Base-by-base conservation (phyloP, 2,797 vertebrate species). In the Mycteria americana region DNA sequence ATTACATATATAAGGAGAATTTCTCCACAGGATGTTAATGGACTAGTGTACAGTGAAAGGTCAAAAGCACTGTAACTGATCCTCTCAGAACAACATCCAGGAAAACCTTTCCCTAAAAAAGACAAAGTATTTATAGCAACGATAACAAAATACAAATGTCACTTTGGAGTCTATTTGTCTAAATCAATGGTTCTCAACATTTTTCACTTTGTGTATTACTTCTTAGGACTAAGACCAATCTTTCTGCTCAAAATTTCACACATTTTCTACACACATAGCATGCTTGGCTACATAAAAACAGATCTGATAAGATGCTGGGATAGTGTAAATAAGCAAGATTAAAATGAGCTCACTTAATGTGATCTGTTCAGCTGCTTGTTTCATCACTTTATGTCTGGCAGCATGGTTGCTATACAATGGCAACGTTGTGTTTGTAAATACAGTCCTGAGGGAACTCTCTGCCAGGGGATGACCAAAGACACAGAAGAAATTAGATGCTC, bases 31-130 rank as follows among this genome's bases (percentile, higher is more conserved):
- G 92, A 93, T 95, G 92, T 89, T 95, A 97, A 96, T 88, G 78
- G 95, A 85, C 63, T 59, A 92, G 85, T 41, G 41, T 74, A 84
- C 59, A 90, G 88, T 72, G 83, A 94, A 94, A 97, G 97, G 97
- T 97, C 96, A 97, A 84, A 84, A 78, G 74, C 88, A 39, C 73
- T 74, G 53, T 88, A 94, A 85, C 81, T 86, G 94, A 95, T 91
- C 77, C 81, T 93, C 79, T 95, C 82, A 77, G 88, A 85, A 84
- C 67, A 81, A 93, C 78, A 89, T 88, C 65, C 79, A 93, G 48
- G 63, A 91, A 96, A 96, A 96, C 57, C 94, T 95, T 94, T 94
- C 70, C 89, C 93, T 87, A 82, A 76, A 96, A 97, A 91, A 94
- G 65, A 53, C 35, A 30, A 90, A 92, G 57, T 78, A 86, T 92